A percentile compares a stretch with the other conserved stretches of the same genome.
These are phyloP conservation scores for Limnephilus rhombicus DNA, from an alignment of 2,888 invertebrate species.

Conservation along the genomic window DNA sequence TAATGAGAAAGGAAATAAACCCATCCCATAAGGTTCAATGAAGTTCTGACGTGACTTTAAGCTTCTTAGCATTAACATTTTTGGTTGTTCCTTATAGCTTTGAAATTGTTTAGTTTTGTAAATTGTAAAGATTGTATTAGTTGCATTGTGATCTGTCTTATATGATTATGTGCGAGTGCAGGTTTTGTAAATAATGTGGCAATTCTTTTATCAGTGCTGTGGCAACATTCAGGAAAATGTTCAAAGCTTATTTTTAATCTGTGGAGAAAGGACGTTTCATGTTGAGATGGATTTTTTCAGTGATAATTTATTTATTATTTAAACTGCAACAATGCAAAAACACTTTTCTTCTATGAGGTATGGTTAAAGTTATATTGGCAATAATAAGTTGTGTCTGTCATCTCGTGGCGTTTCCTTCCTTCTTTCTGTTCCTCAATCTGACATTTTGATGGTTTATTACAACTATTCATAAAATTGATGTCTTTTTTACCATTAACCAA, in stretches of 20 bases:
- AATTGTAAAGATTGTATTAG: constrained; percentile 55
- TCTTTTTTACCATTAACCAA: neutral
- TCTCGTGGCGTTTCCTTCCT: neutral
- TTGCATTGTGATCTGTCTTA: constrained; percentile 63
- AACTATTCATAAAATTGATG: neutral
- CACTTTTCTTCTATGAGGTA: constrained; percentile 24
- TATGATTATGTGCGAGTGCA: constrained; percentile 54
- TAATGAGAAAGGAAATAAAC: constrained; percentile 30
- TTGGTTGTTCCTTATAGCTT: constrained; percentile 58
- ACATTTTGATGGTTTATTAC: neutral
- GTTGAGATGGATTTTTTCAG: constrained; percentile 17
- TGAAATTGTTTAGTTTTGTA: constrained; percentile 51
- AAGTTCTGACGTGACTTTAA: constrained; percentile 35
- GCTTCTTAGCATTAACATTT: constrained; percentile 49
- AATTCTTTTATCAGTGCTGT: constrained; percentile 50
- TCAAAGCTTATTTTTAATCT: constrained; percentile 6
- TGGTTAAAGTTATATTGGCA: neutral
- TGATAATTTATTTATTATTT: constrained; percentile 31
- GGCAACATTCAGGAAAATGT: constrained; percentile 47
- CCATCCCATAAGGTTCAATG: constrained; percentile 16
- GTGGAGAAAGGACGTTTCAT: constrained; percentile 1
- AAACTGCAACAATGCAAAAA: neutral
- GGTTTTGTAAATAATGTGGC: constrained; percentile 61
- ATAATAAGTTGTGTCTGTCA: neutral
- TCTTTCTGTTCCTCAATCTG: neutral